Evolutionary conservation across 2,797 vertebrate genomes (phyloP), one percentile per base, ranked within the genome.

Genomic region (Corythornis leucogaster): DNA sequence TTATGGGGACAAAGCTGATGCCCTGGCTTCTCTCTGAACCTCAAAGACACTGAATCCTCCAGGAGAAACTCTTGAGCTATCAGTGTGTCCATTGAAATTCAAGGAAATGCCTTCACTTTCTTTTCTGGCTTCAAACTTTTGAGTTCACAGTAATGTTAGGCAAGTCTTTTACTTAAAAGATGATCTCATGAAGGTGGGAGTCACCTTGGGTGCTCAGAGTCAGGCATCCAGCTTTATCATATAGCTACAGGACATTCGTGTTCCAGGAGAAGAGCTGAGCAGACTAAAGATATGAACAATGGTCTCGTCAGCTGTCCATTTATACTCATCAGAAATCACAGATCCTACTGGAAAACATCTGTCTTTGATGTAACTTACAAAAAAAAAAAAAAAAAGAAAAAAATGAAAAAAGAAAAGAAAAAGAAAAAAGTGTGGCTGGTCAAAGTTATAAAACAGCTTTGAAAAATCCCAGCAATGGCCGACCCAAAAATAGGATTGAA

Each of bases 31-130:
- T 80, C 94, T 77, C 69, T 82, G 81, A 84, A 55, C 77, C 80
- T 96, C 89, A 93, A 38, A 93, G 89, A 59, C 19, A 13, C 31
- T 9, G 68, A 91, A 54, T 69, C 66, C 81, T 95, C 74, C 88
- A 94, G 87, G 76, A 92, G 67, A 87, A 94, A 46, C 38, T 46
- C 84, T 46, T n/a, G 19, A 91, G 51, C 30, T 62, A 63, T 30
- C 74, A 42, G 21, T 7, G 11, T 50, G 42, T 63, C 89, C 85
- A 64, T 62, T 96, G 62, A 94, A 88, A 92, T 90, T 80, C 90
- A 90, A 78, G 78, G 18, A 84, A 83, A 66, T 51, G 48, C 26
- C 53, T 87, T 90, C 58, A 16, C 45, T 78, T 69, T 57, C 17
- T 67, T 88, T 71, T 45, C 64, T 67, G 67, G 12, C 61, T 93